phyloP scores from a whole-genome alignment of 1,140 invertebrate genomes.

The Asbolus verrucosus region DNA sequence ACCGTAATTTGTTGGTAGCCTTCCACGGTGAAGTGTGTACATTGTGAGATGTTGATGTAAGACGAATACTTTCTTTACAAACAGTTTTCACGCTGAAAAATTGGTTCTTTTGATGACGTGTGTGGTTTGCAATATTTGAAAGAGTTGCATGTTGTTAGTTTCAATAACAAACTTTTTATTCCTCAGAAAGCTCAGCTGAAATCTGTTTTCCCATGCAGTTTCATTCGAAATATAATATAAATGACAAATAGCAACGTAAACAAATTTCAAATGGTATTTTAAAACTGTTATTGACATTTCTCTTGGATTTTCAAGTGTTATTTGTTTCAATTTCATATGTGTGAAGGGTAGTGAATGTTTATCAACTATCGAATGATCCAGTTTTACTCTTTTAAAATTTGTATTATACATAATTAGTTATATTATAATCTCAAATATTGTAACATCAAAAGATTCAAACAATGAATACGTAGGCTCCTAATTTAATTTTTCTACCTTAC shows the following conservation, averaged over 20 bases:
- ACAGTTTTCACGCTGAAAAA: conserved; percentile 12
- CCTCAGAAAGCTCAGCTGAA: not conserved
- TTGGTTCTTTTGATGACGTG: conserved; percentile 15
- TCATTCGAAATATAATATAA: conserved; percentile 26
- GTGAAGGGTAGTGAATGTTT: conserved; percentile 9
- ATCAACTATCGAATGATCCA: too few species aligned
- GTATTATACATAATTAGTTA: too few species aligned
- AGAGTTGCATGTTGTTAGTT: conserved; percentile 20
- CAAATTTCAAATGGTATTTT: too few species aligned
- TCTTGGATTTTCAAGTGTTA: conserved; percentile 11
- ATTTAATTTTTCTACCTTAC: too few species aligned
- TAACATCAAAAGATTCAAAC: too few species aligned
- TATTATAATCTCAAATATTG: too few species aligned
- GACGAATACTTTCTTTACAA: conserved; percentile 17
- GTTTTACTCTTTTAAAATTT: too few species aligned
- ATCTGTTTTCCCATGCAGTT: conserved; percentile 23
- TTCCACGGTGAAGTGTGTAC: not conserved
- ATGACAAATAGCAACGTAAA: conserved; percentile 24
- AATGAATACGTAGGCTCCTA: too few species aligned
- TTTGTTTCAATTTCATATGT: conserved; percentile 23
- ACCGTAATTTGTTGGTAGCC: conserved; percentile 4
- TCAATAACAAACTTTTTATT: conserved; percentile 35
- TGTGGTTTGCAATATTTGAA: conserved; percentile 24
- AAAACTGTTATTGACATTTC: conserved; percentile 34
- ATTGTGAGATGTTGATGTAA: not conserved